A percentile compares a stretch with the other conserved stretches of the same genome.
Evolutionary conservation across 2,888 invertebrate genomes (phyloP).

Genomic region (Meghimatium bilineatum): DNA sequence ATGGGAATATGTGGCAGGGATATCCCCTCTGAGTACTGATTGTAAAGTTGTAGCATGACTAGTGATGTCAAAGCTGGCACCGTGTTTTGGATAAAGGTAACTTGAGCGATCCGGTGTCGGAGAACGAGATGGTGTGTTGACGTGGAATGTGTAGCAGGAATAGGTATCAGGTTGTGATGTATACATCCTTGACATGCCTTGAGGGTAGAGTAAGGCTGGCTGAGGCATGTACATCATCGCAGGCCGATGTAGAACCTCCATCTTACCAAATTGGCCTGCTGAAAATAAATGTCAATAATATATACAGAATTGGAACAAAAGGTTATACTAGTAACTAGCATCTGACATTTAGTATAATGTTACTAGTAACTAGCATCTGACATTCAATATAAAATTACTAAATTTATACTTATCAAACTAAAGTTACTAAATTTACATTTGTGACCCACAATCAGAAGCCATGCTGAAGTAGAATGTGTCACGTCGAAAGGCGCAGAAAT

Average conservation of each 20-base stretch:
- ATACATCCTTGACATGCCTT: constrained; percentile 46
- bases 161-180: constrained; percentile 50
- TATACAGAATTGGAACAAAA: too few species aligned
- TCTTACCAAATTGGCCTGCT: background rate
- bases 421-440: too few species aligned
- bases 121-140: constrained; percentile 45
- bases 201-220: constrained; percentile 41
- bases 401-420: too few species aligned
- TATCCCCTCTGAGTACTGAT: constrained; percentile 66
- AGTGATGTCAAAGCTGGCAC: constrained; percentile 16
- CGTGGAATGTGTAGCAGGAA: constrained; percentile 54
- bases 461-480: too few species aligned
- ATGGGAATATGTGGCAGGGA: constrained; percentile 68
- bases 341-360: too few species aligned
- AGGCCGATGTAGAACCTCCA: constrained; percentile 56
- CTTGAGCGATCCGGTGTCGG: constrained; percentile 42
- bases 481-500: too few species aligned
- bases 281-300: background rate
- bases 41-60: constrained; percentile 58
- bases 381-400: too few species aligned
- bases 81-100: constrained; percentile 20
- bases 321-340: too few species aligned
- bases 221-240: constrained; percentile 45
- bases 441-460: too few species aligned
- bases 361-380: too few species aligned